These are phyloP conservation scores for Arenaria interpres DNA, from an alignment of 2,113 vertebrate genomes.

Conservation along the genomic window DNA sequence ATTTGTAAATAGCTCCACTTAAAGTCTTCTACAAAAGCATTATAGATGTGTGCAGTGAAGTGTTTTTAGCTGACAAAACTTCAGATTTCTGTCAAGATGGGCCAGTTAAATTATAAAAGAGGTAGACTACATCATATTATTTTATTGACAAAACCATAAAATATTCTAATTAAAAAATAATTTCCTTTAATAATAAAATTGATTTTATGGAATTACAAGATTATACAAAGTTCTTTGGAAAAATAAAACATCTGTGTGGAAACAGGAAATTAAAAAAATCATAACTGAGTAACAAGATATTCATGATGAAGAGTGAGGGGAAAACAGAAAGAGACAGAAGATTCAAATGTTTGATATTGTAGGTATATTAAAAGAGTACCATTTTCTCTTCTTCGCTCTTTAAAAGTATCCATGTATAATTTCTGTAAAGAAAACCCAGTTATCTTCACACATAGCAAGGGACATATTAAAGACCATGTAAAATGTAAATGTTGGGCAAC, in stretches of 20 bases:
- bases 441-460: accelerated
- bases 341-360: not conserved
- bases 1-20: not conserved
- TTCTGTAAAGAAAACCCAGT: not conserved
- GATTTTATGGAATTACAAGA: not conserved
- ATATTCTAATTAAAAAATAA: not conserved
- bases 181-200: not conserved
- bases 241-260: not conserved
- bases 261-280: not conserved
- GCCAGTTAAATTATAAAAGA: not conserved
- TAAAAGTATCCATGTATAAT: not conserved
- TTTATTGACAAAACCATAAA: not conserved
- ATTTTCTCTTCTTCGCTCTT: not conserved
- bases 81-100: not conserved
- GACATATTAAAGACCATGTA: not conserved
- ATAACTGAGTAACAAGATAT: not conserved
- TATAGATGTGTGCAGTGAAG: not conserved
- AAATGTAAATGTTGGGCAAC: not conserved
- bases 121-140: not conserved
- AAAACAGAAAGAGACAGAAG: not conserved
- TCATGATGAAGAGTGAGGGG: not conserved
- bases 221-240: not conserved
- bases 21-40: not conserved
- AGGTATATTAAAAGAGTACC: not conserved
- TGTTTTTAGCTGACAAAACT: not conserved